A percentile compares a stretch with the other conserved stretches of the same genome.
These are phyloP conservation scores for Sitobion miscanthi DNA, from an alignment of 1,140 invertebrate genomes.

Conservation along the genomic window DNA sequence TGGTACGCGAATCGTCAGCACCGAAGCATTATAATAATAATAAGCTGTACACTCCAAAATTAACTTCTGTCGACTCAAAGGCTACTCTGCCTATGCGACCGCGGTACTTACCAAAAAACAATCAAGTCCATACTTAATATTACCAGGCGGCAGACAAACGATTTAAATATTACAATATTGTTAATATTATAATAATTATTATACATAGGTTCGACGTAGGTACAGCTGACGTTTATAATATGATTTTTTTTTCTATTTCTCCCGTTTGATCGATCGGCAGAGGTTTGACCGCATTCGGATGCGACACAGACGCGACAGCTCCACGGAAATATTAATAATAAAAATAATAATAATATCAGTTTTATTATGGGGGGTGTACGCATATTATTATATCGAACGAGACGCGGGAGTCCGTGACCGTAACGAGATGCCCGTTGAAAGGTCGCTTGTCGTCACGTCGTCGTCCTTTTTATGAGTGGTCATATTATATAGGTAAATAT, in stretches of 20 bases:
- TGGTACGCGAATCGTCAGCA: background rate
- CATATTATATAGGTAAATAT: background rate
- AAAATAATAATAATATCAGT: background rate
- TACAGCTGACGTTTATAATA: too few relatives aligned
- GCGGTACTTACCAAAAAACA: background rate
- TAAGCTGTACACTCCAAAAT: background rate
- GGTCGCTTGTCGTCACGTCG: background rate
- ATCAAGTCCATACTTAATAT: background rate
- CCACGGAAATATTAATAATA: background rate
- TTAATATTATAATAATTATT: background rate
- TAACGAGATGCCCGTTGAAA: background rate
- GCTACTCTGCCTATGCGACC: background rate
- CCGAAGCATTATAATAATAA: background rate
- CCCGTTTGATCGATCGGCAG: background rate
- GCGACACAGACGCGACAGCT: background rate
- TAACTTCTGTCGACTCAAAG: too few relatives aligned
- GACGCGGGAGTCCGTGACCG: background rate
- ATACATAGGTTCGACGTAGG: background rate
- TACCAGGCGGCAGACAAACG: background rate
- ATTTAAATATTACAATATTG: background rate
- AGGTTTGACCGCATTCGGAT: background rate
- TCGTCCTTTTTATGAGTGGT: background rate
- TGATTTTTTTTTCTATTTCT: background rate
- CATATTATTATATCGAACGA: background rate
- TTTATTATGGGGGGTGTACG: background rate